Conservation (phyloP, 2,113 vertebrate species). For the Cryptomyrus ogoouensis region DNA sequence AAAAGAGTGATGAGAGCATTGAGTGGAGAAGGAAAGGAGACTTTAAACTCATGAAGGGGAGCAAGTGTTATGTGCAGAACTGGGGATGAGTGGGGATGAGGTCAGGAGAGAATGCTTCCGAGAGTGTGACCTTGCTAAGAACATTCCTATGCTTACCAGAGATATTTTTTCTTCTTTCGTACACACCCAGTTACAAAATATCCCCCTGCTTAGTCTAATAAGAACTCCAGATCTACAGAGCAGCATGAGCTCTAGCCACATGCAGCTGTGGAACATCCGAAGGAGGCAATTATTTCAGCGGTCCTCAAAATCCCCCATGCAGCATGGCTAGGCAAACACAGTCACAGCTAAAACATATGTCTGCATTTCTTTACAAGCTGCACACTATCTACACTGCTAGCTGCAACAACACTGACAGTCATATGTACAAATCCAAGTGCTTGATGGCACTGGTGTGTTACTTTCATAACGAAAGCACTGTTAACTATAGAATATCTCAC, state of each 20-base stretch:
- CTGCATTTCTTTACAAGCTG: neutral
- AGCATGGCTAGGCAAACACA: neutral
- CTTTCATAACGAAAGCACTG: neutral
- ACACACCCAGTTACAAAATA: constrained; percentile 49
- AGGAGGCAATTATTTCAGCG: constrained; percentile 47
- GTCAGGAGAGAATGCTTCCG: constrained; percentile 23
- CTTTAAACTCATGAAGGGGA: neutral
- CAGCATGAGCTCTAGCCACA: constrained; percentile 49
- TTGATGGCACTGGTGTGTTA: neutral
- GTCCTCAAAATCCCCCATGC: constrained; percentile 13
- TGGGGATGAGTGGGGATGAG: neutral
- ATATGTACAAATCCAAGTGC: neutral
- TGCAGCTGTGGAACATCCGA: constrained; percentile 45
- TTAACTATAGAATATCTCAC: neutral
- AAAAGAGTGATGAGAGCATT: neutral
- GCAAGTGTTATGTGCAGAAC: neutral
- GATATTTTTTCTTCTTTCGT: constrained; percentile 60
- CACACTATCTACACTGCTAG: constrained; percentile 35
- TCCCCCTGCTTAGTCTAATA: constrained; percentile 33
- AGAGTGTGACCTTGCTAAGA: constrained; percentile 58
- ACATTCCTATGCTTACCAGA: constrained; percentile 46
- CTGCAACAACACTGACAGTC: neutral
- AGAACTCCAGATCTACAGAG: constrained; percentile 30
- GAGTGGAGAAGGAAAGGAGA: neutral
- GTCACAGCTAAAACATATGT: neutral